These are phyloP conservation scores for Sthenelais limicola DNA, from an alignment of 2,888 invertebrate genomes.

Conservation along the genomic window DNA sequence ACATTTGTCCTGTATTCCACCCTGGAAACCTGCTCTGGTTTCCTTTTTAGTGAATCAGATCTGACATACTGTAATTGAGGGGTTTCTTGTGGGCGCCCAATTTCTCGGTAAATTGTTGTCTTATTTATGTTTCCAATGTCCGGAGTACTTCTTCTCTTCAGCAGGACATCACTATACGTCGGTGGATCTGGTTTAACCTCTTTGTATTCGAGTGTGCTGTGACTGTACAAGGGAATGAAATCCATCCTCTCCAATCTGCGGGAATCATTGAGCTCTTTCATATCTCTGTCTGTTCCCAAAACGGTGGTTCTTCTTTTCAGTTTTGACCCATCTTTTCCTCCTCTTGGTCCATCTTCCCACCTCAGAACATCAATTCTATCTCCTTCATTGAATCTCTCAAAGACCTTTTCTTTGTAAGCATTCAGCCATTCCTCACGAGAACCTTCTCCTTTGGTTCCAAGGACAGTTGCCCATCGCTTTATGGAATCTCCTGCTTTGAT, in stretches of 20 bases:
- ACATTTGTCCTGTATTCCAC: too few relatives aligned
- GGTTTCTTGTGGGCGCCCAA: neutral
- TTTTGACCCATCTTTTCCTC: neutral
- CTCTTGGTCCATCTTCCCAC: neutral
- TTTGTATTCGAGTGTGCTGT: neutral
- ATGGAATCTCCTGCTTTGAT: neutral
- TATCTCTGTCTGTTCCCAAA: constrained; percentile 3
- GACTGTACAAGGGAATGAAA: constrained; percentile 15
- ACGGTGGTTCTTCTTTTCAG: neutral
- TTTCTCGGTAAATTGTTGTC: neutral
- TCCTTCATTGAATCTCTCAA: neutral
- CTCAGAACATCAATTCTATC: neutral
- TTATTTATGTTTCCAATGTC: neutral
- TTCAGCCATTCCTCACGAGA: neutral
- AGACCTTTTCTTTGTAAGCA: constrained; percentile 10
- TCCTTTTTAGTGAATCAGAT: too few relatives aligned
- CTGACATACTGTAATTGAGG: constrained; percentile 1
- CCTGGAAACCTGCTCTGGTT: too few relatives aligned
- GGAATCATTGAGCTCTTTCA: neutral
- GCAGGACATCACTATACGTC: neutral
- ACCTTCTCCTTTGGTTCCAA: neutral
- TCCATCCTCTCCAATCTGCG: neutral
- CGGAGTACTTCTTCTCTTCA: neutral
- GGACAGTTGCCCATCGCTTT: neutral
- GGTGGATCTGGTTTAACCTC: constrained; percentile 20